These are phyloP conservation scores for Drosophila ochracea DNA, from an alignment of 2,888 invertebrate genomes.

Conservation along the genomic window DNA sequence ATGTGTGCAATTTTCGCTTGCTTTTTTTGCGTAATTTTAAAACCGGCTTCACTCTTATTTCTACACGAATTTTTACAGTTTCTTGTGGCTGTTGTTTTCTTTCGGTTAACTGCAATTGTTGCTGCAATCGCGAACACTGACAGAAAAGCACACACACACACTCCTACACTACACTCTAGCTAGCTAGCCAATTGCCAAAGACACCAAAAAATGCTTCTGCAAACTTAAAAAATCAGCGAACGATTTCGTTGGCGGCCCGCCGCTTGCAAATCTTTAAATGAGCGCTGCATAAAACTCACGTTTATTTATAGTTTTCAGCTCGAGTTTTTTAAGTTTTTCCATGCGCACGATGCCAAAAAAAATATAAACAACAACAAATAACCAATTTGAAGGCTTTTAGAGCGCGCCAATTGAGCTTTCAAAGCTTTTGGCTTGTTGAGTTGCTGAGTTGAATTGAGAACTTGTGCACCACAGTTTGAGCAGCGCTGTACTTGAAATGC, in stretches of 20 bases:
- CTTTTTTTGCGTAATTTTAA: conserved; percentile 76
- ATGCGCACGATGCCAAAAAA: conserved; percentile 55
- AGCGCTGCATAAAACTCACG: conserved; percentile 77
- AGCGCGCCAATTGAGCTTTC: conserved; percentile 48
- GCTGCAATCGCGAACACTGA: conserved; percentile 65
- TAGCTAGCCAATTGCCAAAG: conserved; percentile 56
- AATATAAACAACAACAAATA: conserved; percentile 5
- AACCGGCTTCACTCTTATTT: conserved; percentile 79
- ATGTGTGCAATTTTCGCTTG: conserved; percentile 46
- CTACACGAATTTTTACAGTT: conserved; percentile 57
- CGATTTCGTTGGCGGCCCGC: conserved; percentile 63
- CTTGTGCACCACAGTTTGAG: conserved; percentile 45
- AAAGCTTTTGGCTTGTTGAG: conserved; percentile 32
- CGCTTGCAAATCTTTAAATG: conserved; percentile 84
- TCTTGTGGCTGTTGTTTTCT: conserved; percentile 62
- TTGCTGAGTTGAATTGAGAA: conserved; percentile 41
- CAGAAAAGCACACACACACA: conserved; percentile 25
- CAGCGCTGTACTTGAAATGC: conserved; percentile 26
- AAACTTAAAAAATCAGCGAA: conserved; percentile 44
- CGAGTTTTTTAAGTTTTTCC: conserved; percentile 63
- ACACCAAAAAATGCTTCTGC: conserved; percentile 33
- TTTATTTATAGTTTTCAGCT: conserved; percentile 84
- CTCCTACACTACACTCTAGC: conserved; percentile 34
- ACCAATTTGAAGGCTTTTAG: conserved; percentile 57
- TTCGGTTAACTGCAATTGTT: conserved; percentile 80